Evolutionary conservation across 2,113 vertebrate genomes (phyloP).

Genomic region (Syrmaticus mikado): DNA sequence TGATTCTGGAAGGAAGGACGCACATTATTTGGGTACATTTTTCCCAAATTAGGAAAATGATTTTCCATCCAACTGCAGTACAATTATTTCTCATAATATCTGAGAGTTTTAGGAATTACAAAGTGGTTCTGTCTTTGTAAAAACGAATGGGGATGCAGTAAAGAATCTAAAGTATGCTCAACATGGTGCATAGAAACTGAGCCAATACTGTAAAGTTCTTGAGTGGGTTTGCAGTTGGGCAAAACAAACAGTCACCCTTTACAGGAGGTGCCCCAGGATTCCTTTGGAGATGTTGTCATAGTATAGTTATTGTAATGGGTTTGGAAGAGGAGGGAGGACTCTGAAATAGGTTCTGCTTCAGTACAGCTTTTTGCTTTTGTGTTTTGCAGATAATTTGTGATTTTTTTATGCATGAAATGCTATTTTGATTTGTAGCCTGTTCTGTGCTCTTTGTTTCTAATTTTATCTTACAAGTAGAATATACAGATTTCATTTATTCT

Average conservation of each 20-base stretch:
- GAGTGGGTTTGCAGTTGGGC: background rate
- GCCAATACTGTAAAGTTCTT: background rate
- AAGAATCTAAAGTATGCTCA: background rate
- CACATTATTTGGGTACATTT: background rate
- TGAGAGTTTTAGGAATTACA: background rate
- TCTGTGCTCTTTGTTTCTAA: background rate
- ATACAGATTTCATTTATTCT: constrained; percentile 30
- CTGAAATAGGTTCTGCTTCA: background rate
- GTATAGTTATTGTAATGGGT: background rate
- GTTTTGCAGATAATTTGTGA: background rate
- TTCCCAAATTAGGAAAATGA: background rate
- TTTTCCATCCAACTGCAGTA: background rate
- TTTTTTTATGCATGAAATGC: background rate
- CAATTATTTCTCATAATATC: background rate
- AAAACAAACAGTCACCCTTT: background rate
- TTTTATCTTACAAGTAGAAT: constrained; percentile 25
- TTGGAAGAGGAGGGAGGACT: background rate
- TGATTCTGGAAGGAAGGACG: background rate
- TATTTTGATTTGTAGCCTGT: constrained; percentile 15
- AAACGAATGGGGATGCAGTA: background rate
- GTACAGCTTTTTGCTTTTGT: background rate
- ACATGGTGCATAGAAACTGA: fast-evolving
- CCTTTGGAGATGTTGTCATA: background rate
- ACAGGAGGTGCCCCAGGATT: background rate
- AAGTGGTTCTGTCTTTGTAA: background rate